Percentiles rank a stretch among this genome's conserved stretches.
These are phyloP conservation scores for Ethmia dodecea DNA, from an alignment of 2,888 invertebrate genomes.

Conservation along the genomic window DNA sequence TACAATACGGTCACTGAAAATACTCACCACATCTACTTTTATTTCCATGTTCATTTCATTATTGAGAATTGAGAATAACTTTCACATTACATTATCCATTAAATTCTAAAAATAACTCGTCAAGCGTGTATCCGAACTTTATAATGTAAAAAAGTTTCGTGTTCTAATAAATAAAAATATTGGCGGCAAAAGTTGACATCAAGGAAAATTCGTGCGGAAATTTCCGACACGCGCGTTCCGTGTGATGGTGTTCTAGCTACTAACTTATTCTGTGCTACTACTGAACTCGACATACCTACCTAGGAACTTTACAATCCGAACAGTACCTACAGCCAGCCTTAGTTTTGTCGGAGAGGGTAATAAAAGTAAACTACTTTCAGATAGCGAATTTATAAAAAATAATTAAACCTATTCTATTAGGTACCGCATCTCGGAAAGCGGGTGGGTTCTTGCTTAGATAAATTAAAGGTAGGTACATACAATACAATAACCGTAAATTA, in stretches of 20 bases:
- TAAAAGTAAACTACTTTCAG: neutral
- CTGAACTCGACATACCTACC: too few relatives aligned
- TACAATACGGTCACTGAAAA: too few relatives aligned
- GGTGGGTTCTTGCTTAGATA: too few relatives aligned
- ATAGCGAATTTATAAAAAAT: neutral
- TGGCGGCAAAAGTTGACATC: conserved; percentile 21
- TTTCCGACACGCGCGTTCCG: conserved; percentile 36
- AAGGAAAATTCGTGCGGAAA: conserved; percentile 25
- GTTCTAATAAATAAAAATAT: conserved; percentile 4
- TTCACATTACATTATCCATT: too few relatives aligned
- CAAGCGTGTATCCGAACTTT: neutral
- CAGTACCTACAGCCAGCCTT: neutral
- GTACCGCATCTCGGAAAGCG: too few relatives aligned
- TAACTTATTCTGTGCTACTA: too few relatives aligned
- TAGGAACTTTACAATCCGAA: too few relatives aligned
- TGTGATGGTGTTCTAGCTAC: conserved; percentile 35
- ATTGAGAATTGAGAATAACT: too few relatives aligned
- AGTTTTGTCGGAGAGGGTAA: neutral
- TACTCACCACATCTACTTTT: conserved; percentile 64
- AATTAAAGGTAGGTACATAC: too few relatives aligned
- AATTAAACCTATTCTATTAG: too few relatives aligned
- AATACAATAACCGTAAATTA: too few relatives aligned
- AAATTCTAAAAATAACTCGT: neutral
- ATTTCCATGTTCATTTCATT: conserved; percentile 47
- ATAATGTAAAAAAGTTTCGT: neutral